Percentiles rank a stretch among this genome's conserved stretches.
Conservation (phyloP, 2,888 invertebrate genomes). For the Agrenia bidenticulata region DNA sequence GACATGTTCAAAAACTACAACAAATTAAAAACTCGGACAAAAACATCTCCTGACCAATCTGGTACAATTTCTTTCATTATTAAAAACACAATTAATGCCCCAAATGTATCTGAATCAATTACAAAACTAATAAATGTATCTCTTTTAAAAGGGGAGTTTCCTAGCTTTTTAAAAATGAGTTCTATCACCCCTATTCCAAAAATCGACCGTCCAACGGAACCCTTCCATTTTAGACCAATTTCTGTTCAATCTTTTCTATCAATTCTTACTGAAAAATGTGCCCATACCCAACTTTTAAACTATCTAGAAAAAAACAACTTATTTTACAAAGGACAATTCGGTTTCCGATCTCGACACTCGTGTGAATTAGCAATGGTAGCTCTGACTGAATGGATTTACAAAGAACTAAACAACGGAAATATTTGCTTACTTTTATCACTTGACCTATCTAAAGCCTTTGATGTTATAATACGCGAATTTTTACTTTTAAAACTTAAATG, state of each 20-base stretch:
- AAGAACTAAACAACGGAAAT: constrained; percentile 18
- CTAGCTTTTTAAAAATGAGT: constrained; percentile 15
- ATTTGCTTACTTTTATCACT: constrained; percentile 25
- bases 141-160: constrained; percentile 7
- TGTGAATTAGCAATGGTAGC: constrained; percentile 27
- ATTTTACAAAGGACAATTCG: constrained; percentile 26
- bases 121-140: constrained; percentile 4
- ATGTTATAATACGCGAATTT: constrained; percentile 15
- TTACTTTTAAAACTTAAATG: constrained; percentile 23
- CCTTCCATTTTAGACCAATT: constrained; percentile 26
- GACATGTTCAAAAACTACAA: neutral
- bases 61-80: neutral
- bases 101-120: neutral
- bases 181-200: constrained; percentile 22
- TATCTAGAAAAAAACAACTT: constrained; percentile 25
- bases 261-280: constrained; percentile 27
- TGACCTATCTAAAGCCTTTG: constrained; percentile 34
- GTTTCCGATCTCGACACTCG: constrained; percentile 19
- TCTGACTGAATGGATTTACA: constrained; percentile 27
- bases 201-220: constrained; percentile 1
- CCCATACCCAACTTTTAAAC: constrained; percentile 7
- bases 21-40: neutral
- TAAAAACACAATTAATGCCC: neutral
- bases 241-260: constrained; percentile 23
- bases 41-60: neutral